A percentile compares a stretch with the other conserved stretches of the same genome.
These are phyloP conservation scores for Clarias pachynema DNA, from an alignment of 2,797 vertebrate genomes.

Conservation along the genomic window DNA sequence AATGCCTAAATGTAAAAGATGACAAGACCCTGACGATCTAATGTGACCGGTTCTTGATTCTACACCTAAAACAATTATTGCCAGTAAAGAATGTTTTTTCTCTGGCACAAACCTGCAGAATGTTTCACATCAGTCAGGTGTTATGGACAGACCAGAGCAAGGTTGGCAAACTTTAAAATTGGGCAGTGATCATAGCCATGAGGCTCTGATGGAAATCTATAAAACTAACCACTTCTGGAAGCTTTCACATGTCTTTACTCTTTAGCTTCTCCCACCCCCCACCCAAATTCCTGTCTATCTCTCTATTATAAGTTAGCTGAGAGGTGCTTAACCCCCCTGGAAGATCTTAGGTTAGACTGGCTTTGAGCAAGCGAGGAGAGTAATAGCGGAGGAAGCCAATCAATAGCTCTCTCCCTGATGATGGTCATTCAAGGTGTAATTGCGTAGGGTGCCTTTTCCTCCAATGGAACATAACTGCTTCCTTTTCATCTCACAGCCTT, in stretches of 20 bases:
- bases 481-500: conserved; percentile 65
- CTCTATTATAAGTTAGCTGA: conserved; percentile 43
- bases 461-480: conserved; percentile 60
- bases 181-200: background rate
- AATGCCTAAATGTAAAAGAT: too few species aligned
- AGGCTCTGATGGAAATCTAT: background rate
- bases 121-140: background rate
- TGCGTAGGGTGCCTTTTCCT: conserved; percentile 63
- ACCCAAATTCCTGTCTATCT: conserved; percentile 2
- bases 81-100: background rate
- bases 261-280: background rate
- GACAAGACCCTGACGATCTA: background rate
- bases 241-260: conserved; percentile 30
- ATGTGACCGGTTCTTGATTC: background rate
- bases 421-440: conserved; percentile 61
- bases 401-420: conserved; percentile 63
- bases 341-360: conserved; percentile 52
- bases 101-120: background rate
- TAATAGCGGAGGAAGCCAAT: conserved; percentile 59
- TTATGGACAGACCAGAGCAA: background rate
- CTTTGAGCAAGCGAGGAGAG: conserved; percentile 53
- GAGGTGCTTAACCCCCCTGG: conserved; percentile 53
- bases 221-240: conserved; percentile 25
- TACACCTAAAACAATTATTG: background rate
- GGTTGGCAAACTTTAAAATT: background rate